These are phyloP conservation scores for Asobara japonica DNA, from an alignment of 1,140 invertebrate species.

Conservation along the genomic window DNA sequence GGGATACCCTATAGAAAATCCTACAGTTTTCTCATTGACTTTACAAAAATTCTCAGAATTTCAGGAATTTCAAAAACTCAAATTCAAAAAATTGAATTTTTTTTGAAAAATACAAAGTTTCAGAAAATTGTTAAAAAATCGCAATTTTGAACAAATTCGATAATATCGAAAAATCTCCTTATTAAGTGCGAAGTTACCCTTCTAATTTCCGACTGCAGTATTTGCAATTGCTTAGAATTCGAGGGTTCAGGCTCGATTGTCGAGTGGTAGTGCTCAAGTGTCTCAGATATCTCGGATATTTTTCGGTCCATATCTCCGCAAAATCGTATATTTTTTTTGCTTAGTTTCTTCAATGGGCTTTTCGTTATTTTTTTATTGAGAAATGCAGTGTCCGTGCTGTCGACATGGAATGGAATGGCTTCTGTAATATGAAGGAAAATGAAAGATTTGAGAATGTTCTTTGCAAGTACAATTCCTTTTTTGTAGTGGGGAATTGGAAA, in stretches of 20 bases:
- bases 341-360: neutral
- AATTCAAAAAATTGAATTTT: too few species aligned
- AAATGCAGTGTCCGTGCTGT: slow-evolving; percentile 20
- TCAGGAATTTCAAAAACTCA: too few species aligned
- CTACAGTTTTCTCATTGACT: too few species aligned
- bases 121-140: too few species aligned
- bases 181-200: too few species aligned
- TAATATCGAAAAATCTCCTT: neutral
- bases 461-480: too few species aligned
- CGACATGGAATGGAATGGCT: slow-evolving; percentile 47
- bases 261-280: slow-evolving; percentile 37
- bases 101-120: too few species aligned
- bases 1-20: too few species aligned
- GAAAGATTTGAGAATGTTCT: neutral
- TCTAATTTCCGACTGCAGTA: slow-evolving; percentile 42
- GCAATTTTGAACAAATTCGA: too few species aligned
- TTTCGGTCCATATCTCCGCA: slow-evolving; percentile 47
- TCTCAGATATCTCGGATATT: slow-evolving; percentile 41
- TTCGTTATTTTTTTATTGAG: slow-evolving; percentile 19
- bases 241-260: slow-evolving; percentile 20
- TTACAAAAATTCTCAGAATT: too few species aligned
- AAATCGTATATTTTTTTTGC: slow-evolving; percentile 11
- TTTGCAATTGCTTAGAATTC: slow-evolving; percentile 40
- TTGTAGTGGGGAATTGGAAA: too few species aligned
- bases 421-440: slow-evolving; percentile 41